Evolutionary conservation across 2,797 vertebrate genomes (phyloP).

Genomic region (Karalla daura): DNA sequence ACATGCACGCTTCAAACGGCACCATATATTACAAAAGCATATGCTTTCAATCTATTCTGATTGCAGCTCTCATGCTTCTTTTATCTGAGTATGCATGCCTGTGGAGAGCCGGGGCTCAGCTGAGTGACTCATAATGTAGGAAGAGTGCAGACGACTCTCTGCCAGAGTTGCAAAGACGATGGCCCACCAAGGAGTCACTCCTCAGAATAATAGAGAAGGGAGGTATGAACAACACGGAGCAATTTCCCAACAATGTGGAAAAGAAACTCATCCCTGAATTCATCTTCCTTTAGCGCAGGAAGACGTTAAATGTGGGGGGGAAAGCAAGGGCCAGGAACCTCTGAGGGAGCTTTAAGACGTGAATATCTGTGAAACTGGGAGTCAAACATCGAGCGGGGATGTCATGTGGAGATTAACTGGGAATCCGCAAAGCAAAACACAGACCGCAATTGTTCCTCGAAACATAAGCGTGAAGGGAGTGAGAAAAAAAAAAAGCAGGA

Average conservation of each 20-base stretch:
- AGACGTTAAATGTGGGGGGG: background rate
- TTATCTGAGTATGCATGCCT: slow-evolving; percentile 22
- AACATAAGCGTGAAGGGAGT: too few species aligned
- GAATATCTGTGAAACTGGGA: background rate
- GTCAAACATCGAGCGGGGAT: too few species aligned
- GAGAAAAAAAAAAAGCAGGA: background rate
- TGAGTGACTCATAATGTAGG: slow-evolving; percentile 72
- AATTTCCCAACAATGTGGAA: slow-evolving; percentile 3
- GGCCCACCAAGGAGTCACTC: slow-evolving; percentile 66
- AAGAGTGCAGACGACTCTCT: slow-evolving; percentile 46
- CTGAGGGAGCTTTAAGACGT: background rate
- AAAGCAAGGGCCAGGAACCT: background rate
- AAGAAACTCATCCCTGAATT: background rate
- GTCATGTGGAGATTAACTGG: too few species aligned
- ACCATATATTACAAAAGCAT: background rate
- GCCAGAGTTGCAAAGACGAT: slow-evolving; percentile 57
- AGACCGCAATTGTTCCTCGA: too few species aligned
- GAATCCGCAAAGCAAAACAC: too few species aligned
- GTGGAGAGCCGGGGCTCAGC: slow-evolving; percentile 54
- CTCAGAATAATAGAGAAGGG: slow-evolving; percentile 30
- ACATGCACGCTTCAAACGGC: background rate
- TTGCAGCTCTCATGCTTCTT: slow-evolving; percentile 25
- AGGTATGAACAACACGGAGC: slow-evolving; percentile 15
- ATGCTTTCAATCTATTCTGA: slow-evolving; percentile 33
- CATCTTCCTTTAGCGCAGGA: background rate